These are phyloP conservation scores for Emys orbicularis DNA, from an alignment of 2,797 vertebrate species.

Conservation along the genomic window DNA sequence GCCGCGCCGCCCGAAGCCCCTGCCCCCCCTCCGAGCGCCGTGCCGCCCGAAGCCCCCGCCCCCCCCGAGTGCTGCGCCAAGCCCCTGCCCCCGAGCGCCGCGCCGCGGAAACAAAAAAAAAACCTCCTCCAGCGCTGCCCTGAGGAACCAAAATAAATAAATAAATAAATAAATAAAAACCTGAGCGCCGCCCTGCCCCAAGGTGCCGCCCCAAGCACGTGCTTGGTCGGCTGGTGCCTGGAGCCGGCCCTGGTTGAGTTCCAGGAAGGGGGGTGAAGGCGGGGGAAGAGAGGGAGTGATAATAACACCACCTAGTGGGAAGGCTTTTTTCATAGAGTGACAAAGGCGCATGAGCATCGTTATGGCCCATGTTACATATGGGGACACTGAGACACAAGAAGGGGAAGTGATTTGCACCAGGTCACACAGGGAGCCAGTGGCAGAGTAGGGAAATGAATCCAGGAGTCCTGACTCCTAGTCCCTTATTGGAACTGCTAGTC, in stretches of 20 bases:
- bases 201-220: too few species aligned
- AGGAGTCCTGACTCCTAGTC: background rate
- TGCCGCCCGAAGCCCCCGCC: too few species aligned
- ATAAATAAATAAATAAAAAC: too few species aligned
- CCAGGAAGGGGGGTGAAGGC: background rate
- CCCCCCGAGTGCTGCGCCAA: too few species aligned
- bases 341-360: background rate
- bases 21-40: too few species aligned
- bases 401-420: rapidly evolving
- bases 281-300: background rate
- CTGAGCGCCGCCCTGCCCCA: too few species aligned
- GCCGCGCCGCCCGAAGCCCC: too few species aligned
- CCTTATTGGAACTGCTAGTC: background rate
- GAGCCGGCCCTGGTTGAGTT: background rate
- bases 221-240: too few species aligned
- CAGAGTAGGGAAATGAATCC: background rate
- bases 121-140: too few species aligned
- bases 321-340: background rate
- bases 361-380: background rate
- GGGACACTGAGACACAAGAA: background rate
- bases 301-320: background rate
- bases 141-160: too few species aligned
- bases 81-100: too few species aligned
- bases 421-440: background rate
- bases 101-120: too few species aligned